These are phyloP conservation scores for Petrocephalus sullivani DNA, from an alignment of 2,797 vertebrate genomes.

Conservation along the genomic window DNA sequence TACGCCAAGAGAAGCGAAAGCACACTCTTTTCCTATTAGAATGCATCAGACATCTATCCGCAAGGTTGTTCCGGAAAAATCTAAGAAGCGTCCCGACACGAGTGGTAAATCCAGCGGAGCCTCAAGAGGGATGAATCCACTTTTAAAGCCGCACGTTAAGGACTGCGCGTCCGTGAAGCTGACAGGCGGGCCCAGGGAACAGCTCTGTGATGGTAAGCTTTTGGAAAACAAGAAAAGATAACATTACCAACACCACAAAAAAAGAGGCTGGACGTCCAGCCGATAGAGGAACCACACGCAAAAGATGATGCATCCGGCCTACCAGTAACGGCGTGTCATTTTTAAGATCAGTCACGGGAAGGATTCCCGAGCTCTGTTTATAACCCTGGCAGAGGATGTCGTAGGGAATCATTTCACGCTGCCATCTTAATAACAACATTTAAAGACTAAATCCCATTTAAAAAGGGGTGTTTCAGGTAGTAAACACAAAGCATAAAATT, in stretches of 20 bases:
- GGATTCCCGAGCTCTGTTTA: background rate
- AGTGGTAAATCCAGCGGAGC: background rate
- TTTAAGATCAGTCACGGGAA: background rate
- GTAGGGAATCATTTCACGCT: background rate
- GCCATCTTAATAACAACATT: background rate
- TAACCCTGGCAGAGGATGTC: background rate
- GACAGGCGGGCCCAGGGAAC: background rate
- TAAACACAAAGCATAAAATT: conserved; percentile 7
- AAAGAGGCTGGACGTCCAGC: background rate
- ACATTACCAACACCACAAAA: background rate
- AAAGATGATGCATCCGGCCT: background rate
- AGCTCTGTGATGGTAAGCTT: background rate
- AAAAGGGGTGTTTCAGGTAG: background rate
- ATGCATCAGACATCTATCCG: background rate
- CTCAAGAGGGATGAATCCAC: background rate
- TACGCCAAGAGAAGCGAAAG: background rate
- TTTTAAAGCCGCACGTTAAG: background rate
- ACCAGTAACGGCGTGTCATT: background rate
- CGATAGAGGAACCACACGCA: background rate
- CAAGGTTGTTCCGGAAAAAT: background rate
- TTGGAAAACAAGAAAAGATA: background rate
- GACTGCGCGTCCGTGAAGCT: background rate
- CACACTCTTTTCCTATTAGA: background rate
- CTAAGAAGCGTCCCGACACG: background rate
- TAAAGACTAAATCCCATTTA: conserved; percentile 10